Conservation (phyloP, 30 jellyfish, hydroid and myxozoan species). For the Aurelia coerulea region DNA sequence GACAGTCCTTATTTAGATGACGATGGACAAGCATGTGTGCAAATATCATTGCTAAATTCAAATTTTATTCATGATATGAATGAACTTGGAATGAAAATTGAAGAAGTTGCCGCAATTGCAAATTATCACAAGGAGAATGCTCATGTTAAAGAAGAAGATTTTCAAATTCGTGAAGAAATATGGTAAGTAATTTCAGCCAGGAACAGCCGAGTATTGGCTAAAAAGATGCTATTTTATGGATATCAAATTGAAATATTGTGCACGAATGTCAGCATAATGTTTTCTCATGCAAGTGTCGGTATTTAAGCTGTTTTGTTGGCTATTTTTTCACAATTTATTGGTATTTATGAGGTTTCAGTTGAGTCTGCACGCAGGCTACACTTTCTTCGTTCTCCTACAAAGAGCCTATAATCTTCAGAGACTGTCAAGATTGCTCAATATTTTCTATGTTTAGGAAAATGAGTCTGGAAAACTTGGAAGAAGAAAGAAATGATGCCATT, state of each 20-base stretch:
- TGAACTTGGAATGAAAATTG: conserved; percentile 55
- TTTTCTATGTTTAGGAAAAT: conserved; percentile 31
- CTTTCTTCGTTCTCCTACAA: no score
- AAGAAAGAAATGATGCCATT: conserved; percentile 32
- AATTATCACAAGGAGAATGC: conserved; percentile 31
- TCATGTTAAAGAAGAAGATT: conserved; percentile 12
- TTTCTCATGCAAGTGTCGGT: no score
- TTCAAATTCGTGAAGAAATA: conserved; percentile 61
- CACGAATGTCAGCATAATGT: no score
- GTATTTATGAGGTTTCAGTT: no score
- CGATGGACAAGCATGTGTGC: conserved; percentile 64
- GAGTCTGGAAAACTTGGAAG: conserved; percentile 49
- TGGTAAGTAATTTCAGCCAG: conserved; percentile 26
- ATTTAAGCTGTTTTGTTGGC: no score
- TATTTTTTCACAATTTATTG: no score
- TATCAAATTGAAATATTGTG: no score
- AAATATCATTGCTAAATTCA: conserved; percentile 43
- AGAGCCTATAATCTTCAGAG: no score
- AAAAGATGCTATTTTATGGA: no score
- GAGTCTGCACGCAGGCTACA: no score
- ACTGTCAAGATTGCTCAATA: not conserved
- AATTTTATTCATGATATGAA: conserved; percentile 37
- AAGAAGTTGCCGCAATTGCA: conserved; percentile 44
- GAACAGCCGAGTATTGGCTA: no score
- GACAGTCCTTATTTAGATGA: conserved; percentile 70